These are phyloP conservation scores for Epinephelus cyanopodus DNA, from an alignment of 2,113 vertebrate genomes.

Conservation along the genomic window DNA sequence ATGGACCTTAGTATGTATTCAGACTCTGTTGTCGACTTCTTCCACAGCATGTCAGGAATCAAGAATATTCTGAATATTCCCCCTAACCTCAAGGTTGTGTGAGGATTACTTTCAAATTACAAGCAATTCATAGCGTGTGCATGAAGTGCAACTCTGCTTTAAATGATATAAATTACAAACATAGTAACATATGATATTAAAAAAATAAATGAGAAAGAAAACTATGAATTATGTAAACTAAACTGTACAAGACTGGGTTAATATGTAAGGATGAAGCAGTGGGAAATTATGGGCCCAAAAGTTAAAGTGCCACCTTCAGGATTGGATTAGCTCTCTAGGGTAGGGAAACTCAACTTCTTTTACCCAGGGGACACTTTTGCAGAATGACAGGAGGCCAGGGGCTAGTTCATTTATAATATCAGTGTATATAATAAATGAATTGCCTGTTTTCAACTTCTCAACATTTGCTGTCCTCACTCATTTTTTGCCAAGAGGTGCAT, in stretches of 20 bases:
- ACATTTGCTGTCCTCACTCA: no score
- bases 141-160: not conserved
- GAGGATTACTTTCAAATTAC: not conserved
- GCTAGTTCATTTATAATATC: no score
- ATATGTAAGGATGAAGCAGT: not conserved
- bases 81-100: not conserved
- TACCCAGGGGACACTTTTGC: no score
- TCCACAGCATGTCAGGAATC: not conserved
- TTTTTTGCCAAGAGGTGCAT: no score
- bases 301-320: not conserved
- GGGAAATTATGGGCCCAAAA: not conserved
- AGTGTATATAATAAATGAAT: no score
- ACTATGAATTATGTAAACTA: not conserved
- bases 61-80: not conserved
- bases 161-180: not conserved
- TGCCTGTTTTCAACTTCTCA: no score
- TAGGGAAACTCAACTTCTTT: no score
- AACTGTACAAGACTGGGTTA: not conserved
- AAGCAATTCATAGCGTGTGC: not conserved
- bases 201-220: not conserved
- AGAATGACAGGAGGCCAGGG: no score
- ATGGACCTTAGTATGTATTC: no score
- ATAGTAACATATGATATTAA: not conserved
- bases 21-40: no score
- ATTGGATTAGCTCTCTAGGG: no score